Base-by-base conservation (phyloP, 2,888 invertebrate species). In the Diplazon laetatorius region DNA sequence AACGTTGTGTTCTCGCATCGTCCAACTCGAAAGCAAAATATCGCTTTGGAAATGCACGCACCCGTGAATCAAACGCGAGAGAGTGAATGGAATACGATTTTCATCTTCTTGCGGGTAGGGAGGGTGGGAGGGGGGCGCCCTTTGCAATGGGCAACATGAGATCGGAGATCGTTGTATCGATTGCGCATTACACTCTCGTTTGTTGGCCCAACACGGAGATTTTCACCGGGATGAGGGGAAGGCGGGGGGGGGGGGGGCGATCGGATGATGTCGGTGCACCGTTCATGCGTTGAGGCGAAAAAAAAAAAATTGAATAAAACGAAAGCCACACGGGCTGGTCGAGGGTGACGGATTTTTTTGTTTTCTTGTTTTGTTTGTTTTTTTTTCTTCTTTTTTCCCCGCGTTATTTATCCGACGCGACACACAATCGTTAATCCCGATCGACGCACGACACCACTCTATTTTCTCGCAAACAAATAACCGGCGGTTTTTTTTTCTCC, bases 111-210 rank as follows among this genome's bases (percentile, higher is more conserved):
- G 10, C 10, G 35, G 57, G 4, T 30, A 6, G 4, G 30, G 30
- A 30, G 30, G 30, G 30, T 2, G 30, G 4, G 30, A 6, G 30
- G 57, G 57, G 16, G 18, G 8, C 16, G 5, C 60, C 59, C 22
- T 63, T 42, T 25, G 57, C 12, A 5, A 16, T 30, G 50, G n/a
- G 50, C 52, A 73, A 78, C 44, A 68, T 63, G 73, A 70, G 73
- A 70, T 39, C 59, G 48, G 4, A 73, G 73, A 73, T 78, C 63
- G 16, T 37, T 30, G 78, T 70, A 78, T 78, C 78, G 78, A 78
- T 74, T 73, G 62, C 74, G 65, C 70, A 52, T 59, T 74, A 74
- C 73, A 69, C 69, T 69, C 62, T 72, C 73, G 78, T 70, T 74
- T 78, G 70, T 78, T 74, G 73, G 50, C 52, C 52, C 74, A 74